Base-by-base conservation (phyloP, 2,888 invertebrate species). In the Drosophila mercatorum region DNA sequence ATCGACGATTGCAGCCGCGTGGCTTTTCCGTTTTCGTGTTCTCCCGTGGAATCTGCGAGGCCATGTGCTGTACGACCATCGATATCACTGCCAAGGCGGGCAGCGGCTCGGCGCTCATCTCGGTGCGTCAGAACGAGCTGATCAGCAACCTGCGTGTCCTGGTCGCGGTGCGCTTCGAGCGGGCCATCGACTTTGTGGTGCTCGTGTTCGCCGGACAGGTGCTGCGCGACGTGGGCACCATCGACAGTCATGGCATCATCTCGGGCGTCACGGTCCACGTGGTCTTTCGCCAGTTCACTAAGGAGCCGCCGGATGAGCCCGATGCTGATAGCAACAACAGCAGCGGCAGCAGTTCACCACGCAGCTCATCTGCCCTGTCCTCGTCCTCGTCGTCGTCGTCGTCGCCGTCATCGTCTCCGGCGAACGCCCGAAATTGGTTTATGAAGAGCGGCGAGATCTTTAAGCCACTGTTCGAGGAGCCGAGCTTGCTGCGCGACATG, bases 221-320 rank as follows among this genome's bases (percentile, higher is more conserved):
- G 52, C 61, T 86, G 3, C 12, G 12, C 1, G 86, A 86, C 53
- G 76, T 47, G 38, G 86, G 85, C 28, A 88, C 89, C 31, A 78
- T 86, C n/a, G 83, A 74, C 57, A 31, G 62, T 4, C 55, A 68
- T 12, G 80, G 83, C 28, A 89, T 89, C 11, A 77, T 56, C 3
- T 69, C 81, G 5, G 89, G 83, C 0, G 83, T 81, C 4, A 88
- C 75, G 4, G 86, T 86, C 0, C 72, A 88, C 14, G 79, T 86
- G n/a, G 61, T 86, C 8, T 68, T 80, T 10, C 75, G 82, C 2
- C 63, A 57, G 17, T 36, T 47, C 11, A 8, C 49, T 1, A 59
- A 59, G 6, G n/a, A 17, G 5, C 0, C 14, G 12, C 5, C 36
- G 2, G 6, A 28, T 2, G 38, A 44, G 12, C 49, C 31, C 2